A percentile compares a stretch with the other conserved stretches of the same genome.
phyloP scores from a whole-genome alignment of 2,888 invertebrate species.

The Nyleta sp. region DNA sequence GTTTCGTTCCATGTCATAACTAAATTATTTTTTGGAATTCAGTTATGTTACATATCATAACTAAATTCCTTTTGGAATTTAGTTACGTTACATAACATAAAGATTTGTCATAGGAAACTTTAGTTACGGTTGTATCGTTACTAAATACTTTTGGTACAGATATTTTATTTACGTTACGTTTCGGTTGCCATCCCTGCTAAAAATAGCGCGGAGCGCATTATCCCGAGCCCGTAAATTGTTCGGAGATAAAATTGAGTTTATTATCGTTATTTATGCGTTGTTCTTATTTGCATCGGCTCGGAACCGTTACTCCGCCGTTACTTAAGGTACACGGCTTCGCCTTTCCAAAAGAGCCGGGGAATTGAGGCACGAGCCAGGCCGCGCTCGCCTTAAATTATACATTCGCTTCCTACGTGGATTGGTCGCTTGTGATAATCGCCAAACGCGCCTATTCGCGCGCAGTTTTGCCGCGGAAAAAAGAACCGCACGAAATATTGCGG shows the following conservation, averaged over 20 bases:
- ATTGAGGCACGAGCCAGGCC: slow-evolving; percentile 77
- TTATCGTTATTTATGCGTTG: slow-evolving; percentile 66
- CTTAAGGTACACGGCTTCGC: slow-evolving; percentile 70
- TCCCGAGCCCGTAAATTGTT: slow-evolving; percentile 48
- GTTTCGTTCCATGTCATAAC: too few species aligned
- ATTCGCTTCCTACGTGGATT: slow-evolving; percentile 42
- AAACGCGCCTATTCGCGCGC: slow-evolving; percentile 27
- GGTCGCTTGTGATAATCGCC: slow-evolving; percentile 45
- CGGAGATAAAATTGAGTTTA: slow-evolving; percentile 58
- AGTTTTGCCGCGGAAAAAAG: slow-evolving; percentile 13
- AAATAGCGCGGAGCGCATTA: slow-evolving; percentile 35
- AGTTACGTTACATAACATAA: too few species aligned
- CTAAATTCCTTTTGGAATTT: too few species aligned
- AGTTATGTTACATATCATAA: too few species aligned
- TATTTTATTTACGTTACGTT: too few species aligned
- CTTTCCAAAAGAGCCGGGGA: slow-evolving; percentile 77
- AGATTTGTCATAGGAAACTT: too few species aligned
- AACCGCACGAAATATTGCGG: too few species aligned
- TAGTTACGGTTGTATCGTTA: too few species aligned
- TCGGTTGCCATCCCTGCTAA: background rate
- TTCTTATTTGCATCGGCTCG: slow-evolving; percentile 69
- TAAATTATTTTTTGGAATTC: too few species aligned
- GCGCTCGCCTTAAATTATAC: slow-evolving; percentile 71
- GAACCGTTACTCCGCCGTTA: slow-evolving; percentile 76
- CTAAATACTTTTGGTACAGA: too few species aligned